These are phyloP conservation scores for Microplitis deprimator DNA, from an alignment of 2,888 invertebrate species.

Conservation along the genomic window DNA sequence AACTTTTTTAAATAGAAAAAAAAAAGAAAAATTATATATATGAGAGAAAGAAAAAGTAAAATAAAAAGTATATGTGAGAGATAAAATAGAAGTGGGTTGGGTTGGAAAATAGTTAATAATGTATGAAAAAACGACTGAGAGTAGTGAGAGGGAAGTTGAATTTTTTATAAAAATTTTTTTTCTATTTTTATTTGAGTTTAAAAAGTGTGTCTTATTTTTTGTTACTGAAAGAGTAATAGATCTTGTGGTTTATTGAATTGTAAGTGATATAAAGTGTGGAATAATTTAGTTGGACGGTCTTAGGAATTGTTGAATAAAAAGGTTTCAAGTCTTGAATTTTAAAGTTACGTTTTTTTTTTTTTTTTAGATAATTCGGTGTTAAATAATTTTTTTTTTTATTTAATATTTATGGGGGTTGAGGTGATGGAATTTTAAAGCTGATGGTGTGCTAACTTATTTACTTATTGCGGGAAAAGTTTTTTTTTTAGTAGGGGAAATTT, in stretches of 20 bases:
- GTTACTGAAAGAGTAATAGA: background rate
- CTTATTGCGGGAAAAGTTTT: too few relatives aligned
- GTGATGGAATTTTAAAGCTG: too few relatives aligned
- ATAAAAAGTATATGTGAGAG: slow-evolving; percentile 5
- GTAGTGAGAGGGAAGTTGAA: background rate
- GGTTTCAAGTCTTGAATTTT: background rate
- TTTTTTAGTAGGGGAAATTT: too few relatives aligned
- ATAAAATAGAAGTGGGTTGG: slow-evolving; percentile 16
- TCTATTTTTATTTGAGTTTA: background rate
- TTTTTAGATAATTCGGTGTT: too few relatives aligned
- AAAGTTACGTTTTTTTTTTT: background rate
- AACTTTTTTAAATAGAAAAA: slow-evolving; percentile 14
- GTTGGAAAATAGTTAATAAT: slow-evolving; percentile 37
- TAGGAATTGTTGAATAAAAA: background rate
- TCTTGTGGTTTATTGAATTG: background rate
- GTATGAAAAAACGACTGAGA: background rate
- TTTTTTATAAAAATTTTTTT: background rate
- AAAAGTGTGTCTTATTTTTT: background rate
- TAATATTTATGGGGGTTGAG: too few relatives aligned
- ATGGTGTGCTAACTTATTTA: too few relatives aligned
- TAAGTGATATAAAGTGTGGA: background rate
- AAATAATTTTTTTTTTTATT: too few relatives aligned
- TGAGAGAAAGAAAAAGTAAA: background rate
- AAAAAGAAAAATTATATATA: background rate
- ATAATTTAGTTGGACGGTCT: background rate